phyloP scores from a whole-genome alignment of 2,797 vertebrate species.

The Rhinichthys osculus region DNA sequence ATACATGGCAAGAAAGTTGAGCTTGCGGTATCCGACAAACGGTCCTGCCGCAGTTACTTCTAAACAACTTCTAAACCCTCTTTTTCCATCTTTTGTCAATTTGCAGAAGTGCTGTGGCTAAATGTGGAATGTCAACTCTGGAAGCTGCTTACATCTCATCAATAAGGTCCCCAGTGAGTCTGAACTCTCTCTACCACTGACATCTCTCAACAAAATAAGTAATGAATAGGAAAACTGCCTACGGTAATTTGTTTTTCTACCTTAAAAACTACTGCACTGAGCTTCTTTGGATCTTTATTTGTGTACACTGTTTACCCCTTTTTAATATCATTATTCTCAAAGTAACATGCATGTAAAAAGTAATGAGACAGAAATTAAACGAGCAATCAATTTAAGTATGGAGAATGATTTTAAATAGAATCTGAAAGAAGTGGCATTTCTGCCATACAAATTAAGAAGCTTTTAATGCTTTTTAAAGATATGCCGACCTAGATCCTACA shows the following conservation, averaged over 20 bases:
- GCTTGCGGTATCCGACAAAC: slow-evolving; percentile 27
- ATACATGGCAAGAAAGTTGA: neutral
- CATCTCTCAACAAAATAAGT: slow-evolving; percentile 26
- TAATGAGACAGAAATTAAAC: neutral
- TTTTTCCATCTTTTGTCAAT: slow-evolving; percentile 40
- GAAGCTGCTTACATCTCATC: slow-evolving; percentile 11
- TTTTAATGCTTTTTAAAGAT: neutral
- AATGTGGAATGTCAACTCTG: slow-evolving; percentile 19
- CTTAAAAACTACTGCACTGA: neutral
- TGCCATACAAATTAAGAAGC: neutral
- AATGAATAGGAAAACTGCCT: neutral
- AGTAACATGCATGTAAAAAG: neutral
- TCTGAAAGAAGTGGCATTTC: neutral
- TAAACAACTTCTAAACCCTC: slow-evolving; percentile 22
- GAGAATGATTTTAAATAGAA: neutral
- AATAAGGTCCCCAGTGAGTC: neutral
- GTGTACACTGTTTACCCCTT: neutral
- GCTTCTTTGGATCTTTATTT: neutral
- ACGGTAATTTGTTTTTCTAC: too few relatives aligned
- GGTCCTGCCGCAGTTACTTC: slow-evolving; percentile 5
- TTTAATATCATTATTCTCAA: neutral
- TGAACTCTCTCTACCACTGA: slow-evolving; percentile 30
- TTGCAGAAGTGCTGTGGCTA: slow-evolving; percentile 21
- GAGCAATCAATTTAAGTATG: neutral
- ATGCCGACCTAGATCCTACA: neutral